phyloP scores from a whole-genome alignment of 2,797 vertebrate species.

The Acanthopagrus latus region DNA sequence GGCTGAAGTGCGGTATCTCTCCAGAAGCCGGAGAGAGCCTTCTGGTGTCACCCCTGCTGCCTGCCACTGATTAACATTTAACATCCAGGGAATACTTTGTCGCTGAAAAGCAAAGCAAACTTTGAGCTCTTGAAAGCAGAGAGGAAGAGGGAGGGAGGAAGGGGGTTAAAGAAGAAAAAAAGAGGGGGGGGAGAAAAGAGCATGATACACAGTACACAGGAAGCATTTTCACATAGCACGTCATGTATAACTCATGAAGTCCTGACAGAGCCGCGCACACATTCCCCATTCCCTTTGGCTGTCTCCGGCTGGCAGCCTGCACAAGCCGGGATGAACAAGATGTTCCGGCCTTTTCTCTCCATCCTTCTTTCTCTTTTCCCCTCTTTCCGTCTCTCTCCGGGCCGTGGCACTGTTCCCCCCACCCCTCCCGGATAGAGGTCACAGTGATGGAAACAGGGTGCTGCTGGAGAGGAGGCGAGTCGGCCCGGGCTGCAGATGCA shows the following conservation, averaged over 20 bases:
- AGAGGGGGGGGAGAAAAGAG: slow-evolving; percentile 43
- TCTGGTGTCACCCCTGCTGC: slow-evolving; percentile 53
- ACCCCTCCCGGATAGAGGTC: slow-evolving; percentile 45
- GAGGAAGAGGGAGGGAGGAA: slow-evolving; percentile 26
- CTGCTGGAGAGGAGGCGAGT: slow-evolving; percentile 36
- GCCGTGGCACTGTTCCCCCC: slow-evolving; percentile 44
- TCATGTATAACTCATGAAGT: slow-evolving; percentile 87
- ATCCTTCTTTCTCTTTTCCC: slow-evolving; percentile 49
- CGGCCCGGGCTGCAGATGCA: slow-evolving; percentile 20
- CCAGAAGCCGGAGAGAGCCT: slow-evolving; percentile 52
- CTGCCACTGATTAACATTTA: slow-evolving; percentile 82
- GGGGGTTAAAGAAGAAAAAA: slow-evolving; percentile 46
- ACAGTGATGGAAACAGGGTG: slow-evolving; percentile 35
- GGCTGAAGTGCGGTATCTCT: slow-evolving; percentile 31
- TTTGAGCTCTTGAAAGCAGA: slow-evolving; percentile 78
- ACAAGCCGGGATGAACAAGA: slow-evolving; percentile 80
- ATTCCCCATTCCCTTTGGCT: slow-evolving; percentile 83
- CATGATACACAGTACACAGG: slow-evolving; percentile 79
- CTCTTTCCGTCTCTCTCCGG: slow-evolving; percentile 50
- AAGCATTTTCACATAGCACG: slow-evolving; percentile 83
- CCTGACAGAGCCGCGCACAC: slow-evolving; percentile 78
- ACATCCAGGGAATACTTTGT: slow-evolving; percentile 82
- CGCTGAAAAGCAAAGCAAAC: slow-evolving; percentile 77
- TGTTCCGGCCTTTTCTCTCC: slow-evolving; percentile 70
- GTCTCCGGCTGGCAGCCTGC: slow-evolving; percentile 75